These are phyloP conservation scores for Drosophila pandora DNA, from an alignment of 1,140 invertebrate genomes.

Conservation along the genomic window DNA sequence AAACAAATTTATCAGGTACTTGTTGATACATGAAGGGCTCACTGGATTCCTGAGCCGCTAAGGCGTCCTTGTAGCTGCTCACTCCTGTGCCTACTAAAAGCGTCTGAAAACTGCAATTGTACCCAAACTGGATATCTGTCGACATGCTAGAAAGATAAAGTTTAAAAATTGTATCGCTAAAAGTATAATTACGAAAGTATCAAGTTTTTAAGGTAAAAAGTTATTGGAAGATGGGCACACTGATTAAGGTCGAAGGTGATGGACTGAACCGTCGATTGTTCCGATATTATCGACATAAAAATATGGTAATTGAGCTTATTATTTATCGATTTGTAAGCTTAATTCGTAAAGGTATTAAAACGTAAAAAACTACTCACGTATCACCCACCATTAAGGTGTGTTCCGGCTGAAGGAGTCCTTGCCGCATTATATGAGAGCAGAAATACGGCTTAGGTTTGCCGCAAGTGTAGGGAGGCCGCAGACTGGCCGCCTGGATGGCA, in stretches of 20 bases:
- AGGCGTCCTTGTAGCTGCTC: conserved; percentile 29
- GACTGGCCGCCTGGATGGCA: conserved; percentile 10
- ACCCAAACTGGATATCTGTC: conserved; percentile 61
- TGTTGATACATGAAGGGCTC: conserved; percentile 40
- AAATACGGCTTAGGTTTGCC: conserved; percentile 59
- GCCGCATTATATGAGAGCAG: conserved; percentile 31
- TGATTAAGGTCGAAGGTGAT: too few relatives aligned
- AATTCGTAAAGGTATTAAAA: not conserved
- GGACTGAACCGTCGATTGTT: too few relatives aligned
- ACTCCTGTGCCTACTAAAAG: conserved; percentile 59
- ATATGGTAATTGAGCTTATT: too few relatives aligned
- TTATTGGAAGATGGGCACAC: too few relatives aligned
- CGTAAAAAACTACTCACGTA: conserved; percentile 33
- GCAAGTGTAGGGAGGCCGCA: conserved; percentile 45
- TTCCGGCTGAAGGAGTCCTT: conserved; percentile 46
- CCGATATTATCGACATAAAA: too few relatives aligned
- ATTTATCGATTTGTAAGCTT: too few relatives aligned
- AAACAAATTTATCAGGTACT: conserved; percentile 51
- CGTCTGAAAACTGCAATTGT: conserved; percentile 64
- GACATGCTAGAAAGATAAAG: conserved; percentile 20
- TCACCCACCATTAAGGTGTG: conserved; percentile 62
- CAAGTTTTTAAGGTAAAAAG: too few relatives aligned
- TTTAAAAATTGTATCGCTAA: too few relatives aligned
- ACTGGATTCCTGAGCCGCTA: conserved; percentile 18
- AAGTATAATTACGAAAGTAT: too few relatives aligned